Conservation (phyloP, 2,888 invertebrate genomes). For the Lithodes maja region DNA sequence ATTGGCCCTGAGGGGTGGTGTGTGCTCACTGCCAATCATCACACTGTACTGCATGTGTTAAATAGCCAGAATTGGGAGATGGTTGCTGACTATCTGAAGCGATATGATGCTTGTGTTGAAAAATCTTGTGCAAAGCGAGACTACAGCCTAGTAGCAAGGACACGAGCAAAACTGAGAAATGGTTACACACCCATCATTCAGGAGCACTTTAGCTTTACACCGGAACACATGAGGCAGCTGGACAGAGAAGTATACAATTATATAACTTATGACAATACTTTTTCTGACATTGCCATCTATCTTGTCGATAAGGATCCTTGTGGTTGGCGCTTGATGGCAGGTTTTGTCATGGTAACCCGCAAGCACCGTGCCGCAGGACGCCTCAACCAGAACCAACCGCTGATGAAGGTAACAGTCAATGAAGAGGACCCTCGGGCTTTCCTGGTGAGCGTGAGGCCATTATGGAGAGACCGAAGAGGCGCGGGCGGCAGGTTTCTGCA, state of each 20-base stretch:
- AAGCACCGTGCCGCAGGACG: slow-evolving; percentile 27
- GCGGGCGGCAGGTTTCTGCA: slow-evolving; percentile 12
- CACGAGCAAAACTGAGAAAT: not conserved
- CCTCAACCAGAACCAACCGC: not conserved
- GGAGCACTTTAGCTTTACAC: not conserved
- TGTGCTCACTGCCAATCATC: slow-evolving; percentile 11
- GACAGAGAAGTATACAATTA: not conserved
- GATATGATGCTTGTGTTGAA: slow-evolving; percentile 9
- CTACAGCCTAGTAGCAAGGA: slow-evolving; percentile 23
- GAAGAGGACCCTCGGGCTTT: slow-evolving; percentile 21
- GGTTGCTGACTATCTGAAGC: slow-evolving; percentile 9
- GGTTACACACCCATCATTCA: not conserved
- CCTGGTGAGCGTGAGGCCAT: slow-evolving; percentile 19
- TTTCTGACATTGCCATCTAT: not conserved
- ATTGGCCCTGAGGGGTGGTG: slow-evolving; percentile 43
- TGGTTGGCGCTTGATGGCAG: slow-evolving; percentile 19
- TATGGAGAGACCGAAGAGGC: not conserved
- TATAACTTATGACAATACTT: too few species aligned
- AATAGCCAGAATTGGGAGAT: not conserved
- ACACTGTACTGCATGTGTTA: slow-evolving; percentile 40
- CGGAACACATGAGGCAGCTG: slow-evolving; percentile 12
- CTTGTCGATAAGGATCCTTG: not conserved
- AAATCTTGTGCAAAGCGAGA: not conserved
- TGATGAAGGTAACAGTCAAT: slow-evolving; percentile 1
- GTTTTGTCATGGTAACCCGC: slow-evolving; percentile 18